These are phyloP conservation scores for Chlamydotis undulata DNA, from an alignment of 2,113 vertebrate genomes.

Conservation along the genomic window DNA sequence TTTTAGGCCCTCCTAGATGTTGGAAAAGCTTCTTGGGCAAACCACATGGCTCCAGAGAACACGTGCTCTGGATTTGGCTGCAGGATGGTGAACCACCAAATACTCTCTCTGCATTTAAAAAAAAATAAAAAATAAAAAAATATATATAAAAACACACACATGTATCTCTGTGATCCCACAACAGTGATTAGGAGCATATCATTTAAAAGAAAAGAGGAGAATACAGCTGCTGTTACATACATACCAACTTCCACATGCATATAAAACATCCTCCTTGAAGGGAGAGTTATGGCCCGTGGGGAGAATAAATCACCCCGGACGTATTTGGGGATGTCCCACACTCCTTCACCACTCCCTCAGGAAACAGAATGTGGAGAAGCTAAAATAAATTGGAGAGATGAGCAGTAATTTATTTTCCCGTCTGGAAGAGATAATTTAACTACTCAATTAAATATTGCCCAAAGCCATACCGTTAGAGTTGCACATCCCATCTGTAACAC, in stretches of 20 bases:
- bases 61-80: rapidly evolving
- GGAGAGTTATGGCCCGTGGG: neutral
- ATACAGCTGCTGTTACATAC: neutral
- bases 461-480: conserved; percentile 39
- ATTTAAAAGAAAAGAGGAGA: neutral
- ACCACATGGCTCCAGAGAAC: neutral
- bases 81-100: neutral
- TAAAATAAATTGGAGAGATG: conserved; percentile 56
- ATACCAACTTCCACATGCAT: neutral
- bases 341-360: conserved; percentile 7
- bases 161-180: neutral
- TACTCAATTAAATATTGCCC: conserved; percentile 66
- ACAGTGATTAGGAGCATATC: neutral
- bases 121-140: neutral
- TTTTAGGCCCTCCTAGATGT: neutral
- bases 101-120: neutral
- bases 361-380: conserved; percentile 35
- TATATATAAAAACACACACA: neutral
- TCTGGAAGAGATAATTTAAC: conserved; percentile 64
- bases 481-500: conserved; percentile 48
- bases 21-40: neutral
- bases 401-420: conserved; percentile 61
- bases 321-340: conserved; percentile 23
- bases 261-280: neutral
- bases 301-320: neutral